Evolutionary conservation across 2,113 vertebrate genomes (phyloP), one percentile per base, ranked within the genome.

Genomic region (Oncorhynchus masou): DNA sequence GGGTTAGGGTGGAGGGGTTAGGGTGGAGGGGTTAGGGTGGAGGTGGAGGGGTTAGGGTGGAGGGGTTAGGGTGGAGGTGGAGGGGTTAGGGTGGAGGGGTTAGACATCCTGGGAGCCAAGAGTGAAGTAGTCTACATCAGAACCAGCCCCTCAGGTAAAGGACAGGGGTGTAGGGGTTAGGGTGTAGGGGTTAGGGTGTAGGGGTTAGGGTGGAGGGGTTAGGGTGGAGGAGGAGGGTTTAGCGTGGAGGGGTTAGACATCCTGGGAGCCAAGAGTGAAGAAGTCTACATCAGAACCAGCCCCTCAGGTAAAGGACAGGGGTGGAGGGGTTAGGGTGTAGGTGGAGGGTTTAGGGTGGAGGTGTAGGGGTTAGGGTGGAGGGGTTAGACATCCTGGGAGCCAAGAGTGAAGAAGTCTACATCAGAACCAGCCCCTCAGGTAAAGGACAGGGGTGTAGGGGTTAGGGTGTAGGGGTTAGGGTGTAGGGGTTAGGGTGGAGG

Each of bases 111-210:
- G 0, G 95, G 95, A 70, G 97, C 97, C 76, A 98, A 98, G 91
- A 99, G 96, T 77, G 95, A 98, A 79, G 96, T 99, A 82, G 92
- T 98, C 1, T 99, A 99, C 90, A 96, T 99, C 75, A 93, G 96
- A 83, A 99, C 98, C 64, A 98, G 95, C 19, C 95, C 97, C 27
- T 94, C 96, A 92, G 97, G 98, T 99, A 93, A 6, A 20, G 16
- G 48, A 49, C 48, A 34, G 31, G 31, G 31, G 4, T 5, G 31
- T 5, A 34, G 31, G 31, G 31, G 31, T 31, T 31, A 31, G 24
- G 24, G 24, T 25, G 24, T 1, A 25, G 25, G 25, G 25, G 25
- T 25, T 25, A 25, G 25, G 25, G 25, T 25, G 1, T 1, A 1
- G 25, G 25, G 24, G 25, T 25, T n/a, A n/a, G n/a, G 24, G 25